Conservation (phyloP, 2,888 invertebrate species). For the Lasioglossum leucozonium region DNA sequence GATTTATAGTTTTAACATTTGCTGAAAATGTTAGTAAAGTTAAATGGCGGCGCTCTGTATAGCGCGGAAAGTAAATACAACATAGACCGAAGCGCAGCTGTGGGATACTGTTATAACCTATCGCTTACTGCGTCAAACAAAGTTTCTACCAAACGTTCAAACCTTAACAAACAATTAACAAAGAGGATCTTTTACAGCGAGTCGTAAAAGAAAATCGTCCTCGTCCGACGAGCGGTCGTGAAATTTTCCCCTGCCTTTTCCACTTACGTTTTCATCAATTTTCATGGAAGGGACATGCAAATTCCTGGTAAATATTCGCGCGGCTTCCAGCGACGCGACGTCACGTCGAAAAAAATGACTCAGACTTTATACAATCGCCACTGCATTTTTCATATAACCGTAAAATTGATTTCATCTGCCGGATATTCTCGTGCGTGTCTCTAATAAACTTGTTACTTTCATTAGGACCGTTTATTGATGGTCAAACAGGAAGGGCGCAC, state of each 20-base stretch:
- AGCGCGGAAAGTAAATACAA: background rate
- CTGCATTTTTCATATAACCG: slow-evolving; percentile 18
- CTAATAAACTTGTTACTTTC: slow-evolving; percentile 5
- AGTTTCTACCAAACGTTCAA: background rate
- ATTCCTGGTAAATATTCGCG: slow-evolving; percentile 22
- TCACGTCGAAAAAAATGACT: slow-evolving; percentile 21
- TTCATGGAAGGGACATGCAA: slow-evolving; percentile 14
- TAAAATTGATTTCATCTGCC: slow-evolving; percentile 6
- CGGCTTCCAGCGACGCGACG: background rate
- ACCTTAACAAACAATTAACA: background rate
- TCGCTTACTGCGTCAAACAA: background rate
- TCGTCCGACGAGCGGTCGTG: background rate
- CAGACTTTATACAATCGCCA: slow-evolving; percentile 30
- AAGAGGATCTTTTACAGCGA: background rate
- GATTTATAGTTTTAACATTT: background rate
- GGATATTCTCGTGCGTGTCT: background rate
- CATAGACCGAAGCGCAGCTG: background rate
- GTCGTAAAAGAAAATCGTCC: background rate
- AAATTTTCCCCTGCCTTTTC: slow-evolving; percentile 22
- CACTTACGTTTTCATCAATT: slow-evolving; percentile 18
- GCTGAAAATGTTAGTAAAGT: background rate
- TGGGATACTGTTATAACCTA: background rate
- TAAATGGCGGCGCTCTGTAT: background rate
- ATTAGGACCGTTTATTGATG: background rate
- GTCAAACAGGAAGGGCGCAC: background rate